These are phyloP conservation scores for Epizoanthus illoricatus DNA, from an alignment of 92 coral and sea anemone genomes.

Conservation along the genomic window DNA sequence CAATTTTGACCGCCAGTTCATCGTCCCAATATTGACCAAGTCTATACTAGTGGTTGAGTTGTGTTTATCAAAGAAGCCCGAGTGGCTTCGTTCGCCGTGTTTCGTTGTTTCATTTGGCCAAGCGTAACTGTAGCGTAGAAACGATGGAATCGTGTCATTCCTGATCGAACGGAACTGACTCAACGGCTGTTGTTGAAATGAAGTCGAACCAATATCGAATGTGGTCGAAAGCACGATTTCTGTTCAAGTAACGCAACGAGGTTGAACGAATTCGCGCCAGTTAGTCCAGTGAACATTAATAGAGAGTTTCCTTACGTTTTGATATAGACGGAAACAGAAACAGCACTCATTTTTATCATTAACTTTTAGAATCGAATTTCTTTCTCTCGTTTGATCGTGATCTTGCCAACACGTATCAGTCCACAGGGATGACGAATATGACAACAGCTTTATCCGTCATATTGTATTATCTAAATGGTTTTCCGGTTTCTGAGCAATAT, in stretches of 20 bases:
- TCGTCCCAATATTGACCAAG: neutral
- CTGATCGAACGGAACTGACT: neutral
- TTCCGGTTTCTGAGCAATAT: conserved; percentile 37
- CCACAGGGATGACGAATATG: conserved; percentile 4
- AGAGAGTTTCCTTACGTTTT: neutral
- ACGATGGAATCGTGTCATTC: neutral
- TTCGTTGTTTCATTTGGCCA: conserved; percentile 1
- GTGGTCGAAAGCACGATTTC: conserved; percentile 11
- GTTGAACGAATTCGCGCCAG: conserved; percentile 1
- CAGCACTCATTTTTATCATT: neutral
- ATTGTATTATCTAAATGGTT: conserved; percentile 38
- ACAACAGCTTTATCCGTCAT: conserved; percentile 16
- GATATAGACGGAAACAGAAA: neutral
- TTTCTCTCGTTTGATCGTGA: neutral
- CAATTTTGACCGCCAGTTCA: neutral
- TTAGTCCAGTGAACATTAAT: neutral
- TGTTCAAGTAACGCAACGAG: conserved; percentile 14
- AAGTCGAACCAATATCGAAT: conserved; percentile 37
- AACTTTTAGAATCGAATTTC: neutral
- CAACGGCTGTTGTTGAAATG: conserved; percentile 31
- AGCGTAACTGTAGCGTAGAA: conserved; percentile 39
- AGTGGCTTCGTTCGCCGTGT: neutral
- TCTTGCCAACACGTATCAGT: neutral
- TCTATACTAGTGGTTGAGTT: too few species aligned
- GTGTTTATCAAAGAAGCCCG: neutral